Conservation (phyloP, 2,888 invertebrate species). For the Sminthurinus aureus region DNA sequence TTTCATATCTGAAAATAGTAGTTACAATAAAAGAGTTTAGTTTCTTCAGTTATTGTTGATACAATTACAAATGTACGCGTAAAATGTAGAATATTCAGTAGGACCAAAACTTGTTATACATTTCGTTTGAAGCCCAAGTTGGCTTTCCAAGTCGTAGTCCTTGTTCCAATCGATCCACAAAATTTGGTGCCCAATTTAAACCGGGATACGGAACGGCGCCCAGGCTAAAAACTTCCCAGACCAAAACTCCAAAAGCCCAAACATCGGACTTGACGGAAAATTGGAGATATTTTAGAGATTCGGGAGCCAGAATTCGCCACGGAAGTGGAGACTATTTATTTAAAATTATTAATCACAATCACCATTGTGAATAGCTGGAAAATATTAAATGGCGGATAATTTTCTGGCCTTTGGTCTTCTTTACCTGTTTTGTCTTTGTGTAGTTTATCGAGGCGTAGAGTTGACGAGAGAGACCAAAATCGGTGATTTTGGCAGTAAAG, state of each 20-base stretch:
- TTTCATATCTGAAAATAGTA: no score
- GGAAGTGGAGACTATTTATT: no score
- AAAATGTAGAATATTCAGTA: no score
- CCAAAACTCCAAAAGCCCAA: background rate
- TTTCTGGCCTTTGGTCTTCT: no score
- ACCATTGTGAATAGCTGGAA: no score
- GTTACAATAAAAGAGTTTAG: no score
- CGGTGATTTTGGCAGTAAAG: background rate
- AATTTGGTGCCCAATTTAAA: background rate
- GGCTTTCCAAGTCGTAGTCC: background rate
- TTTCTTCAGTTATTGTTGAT: no score
- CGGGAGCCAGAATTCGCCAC: background rate
- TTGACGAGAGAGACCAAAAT: background rate
- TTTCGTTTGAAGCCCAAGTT: background rate
- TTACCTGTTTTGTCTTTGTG: no score
- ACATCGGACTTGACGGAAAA: background rate
- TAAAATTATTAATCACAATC: background rate
- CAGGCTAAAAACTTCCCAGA: background rate
- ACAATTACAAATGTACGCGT: no score
- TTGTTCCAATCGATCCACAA: background rate
- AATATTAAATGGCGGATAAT: no score
- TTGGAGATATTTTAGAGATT: background rate
- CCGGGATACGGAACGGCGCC: background rate
- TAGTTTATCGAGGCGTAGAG: no score
- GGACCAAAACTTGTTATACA: no score